A percentile compares a stretch with the other conserved stretches of the same genome.
phyloP scores from a whole-genome alignment of 2,113 vertebrate species.

The Silurus meridionalis region DNA sequence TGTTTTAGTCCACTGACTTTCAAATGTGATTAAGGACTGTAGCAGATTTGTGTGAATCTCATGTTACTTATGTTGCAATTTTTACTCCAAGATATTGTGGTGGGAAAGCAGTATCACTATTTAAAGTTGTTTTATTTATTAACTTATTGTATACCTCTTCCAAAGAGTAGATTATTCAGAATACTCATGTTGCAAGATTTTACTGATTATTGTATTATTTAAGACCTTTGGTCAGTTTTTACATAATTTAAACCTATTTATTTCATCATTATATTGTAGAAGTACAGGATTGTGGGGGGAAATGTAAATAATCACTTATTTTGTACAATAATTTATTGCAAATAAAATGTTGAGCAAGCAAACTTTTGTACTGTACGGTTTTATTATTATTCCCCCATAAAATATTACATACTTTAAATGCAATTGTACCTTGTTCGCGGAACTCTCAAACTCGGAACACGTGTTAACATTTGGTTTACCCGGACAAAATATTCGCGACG shows the following conservation, averaged over 20 bases:
- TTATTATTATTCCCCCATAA: not conserved
- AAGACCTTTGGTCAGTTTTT: constrained; percentile 11
- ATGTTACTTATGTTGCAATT: not conserved
- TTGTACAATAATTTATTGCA: constrained; percentile 38
- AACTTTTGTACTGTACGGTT: not conserved
- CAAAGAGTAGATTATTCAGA: not conserved
- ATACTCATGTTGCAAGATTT: constrained; percentile 1
- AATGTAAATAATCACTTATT: constrained; percentile 36
- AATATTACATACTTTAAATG: not conserved
- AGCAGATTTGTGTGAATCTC: not conserved
- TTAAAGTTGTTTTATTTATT: constrained; percentile 10
- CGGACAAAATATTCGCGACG: constrained; percentile 1
- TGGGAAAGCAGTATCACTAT: not conserved
- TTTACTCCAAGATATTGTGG: not conserved
- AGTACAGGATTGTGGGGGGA: not conserved
- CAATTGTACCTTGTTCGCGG: not conserved
- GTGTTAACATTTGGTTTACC: not conserved
- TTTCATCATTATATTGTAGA: constrained; percentile 22
- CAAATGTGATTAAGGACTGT: not conserved
- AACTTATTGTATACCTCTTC: not conserved
- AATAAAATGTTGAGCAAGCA: constrained; percentile 35
- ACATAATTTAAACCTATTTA: constrained; percentile 35
- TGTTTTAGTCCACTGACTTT: not conserved
- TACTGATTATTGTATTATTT: constrained; percentile 22
- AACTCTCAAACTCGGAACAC: constrained; percentile 20